A percentile compares a stretch with the other conserved stretches of the same genome.
phyloP scores from a whole-genome alignment of 2,113 vertebrate genomes.

The Podiceps cristatus region DNA sequence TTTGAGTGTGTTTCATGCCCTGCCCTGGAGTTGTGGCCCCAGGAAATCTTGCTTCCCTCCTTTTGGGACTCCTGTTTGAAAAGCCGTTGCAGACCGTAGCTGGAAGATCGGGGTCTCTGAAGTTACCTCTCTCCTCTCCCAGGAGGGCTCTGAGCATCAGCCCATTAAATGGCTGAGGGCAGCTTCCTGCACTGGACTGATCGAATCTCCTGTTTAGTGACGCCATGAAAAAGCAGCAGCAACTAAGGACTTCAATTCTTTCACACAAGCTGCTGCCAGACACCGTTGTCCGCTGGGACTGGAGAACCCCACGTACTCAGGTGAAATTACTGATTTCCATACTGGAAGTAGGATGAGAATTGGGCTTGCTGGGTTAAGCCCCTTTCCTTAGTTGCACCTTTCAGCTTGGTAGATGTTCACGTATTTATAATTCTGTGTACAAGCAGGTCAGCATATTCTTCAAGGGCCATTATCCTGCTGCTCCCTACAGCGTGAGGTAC shows the following conservation, averaged over 20 bases:
- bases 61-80: background rate
- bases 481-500: conserved; percentile 32
- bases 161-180: background rate
- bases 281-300: background rate
- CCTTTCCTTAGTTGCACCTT: background rate
- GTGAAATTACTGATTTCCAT: background rate
- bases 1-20: background rate
- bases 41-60: background rate
- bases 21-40: background rate
- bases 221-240: background rate
- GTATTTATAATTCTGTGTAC: background rate
- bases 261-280: background rate
- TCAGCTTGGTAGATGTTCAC: background rate
- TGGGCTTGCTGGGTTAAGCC: background rate
- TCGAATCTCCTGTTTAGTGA: background rate
- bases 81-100: background rate
- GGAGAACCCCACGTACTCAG: rapidly evolving
- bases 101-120: background rate
- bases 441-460: conserved; percentile 70
- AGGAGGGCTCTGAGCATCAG: background rate
- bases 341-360: background rate
- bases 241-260: background rate
- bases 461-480: conserved; percentile 45
- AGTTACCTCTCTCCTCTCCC: background rate
- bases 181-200: background rate